Evolutionary conservation across 2,113 vertebrate genomes (phyloP).

Genomic region (Aythya baeri): DNA sequence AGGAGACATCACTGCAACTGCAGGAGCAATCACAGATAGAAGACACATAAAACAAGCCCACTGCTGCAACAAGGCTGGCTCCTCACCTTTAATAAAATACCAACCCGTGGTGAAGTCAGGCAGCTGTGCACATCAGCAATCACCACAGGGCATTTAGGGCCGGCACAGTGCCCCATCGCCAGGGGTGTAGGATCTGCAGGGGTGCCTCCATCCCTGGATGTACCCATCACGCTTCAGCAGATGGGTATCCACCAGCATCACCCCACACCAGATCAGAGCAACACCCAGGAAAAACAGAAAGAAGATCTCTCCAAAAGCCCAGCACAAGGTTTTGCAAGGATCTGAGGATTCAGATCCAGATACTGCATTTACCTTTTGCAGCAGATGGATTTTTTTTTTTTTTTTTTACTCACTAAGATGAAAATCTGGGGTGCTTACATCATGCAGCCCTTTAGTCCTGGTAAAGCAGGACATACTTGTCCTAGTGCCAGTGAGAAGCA

Average conservation of each 20-base stretch:
- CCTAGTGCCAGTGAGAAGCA: not conserved
- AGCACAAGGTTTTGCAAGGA: not conserved
- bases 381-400: not conserved
- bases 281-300: not conserved
- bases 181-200: not conserved
- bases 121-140: not conserved
- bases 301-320: not conserved
- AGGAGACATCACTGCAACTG: rapidly evolving
- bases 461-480: not conserved
- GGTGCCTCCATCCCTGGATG: not conserved
- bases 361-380: not conserved
- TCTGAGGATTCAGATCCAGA: not conserved
- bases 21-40: not conserved
- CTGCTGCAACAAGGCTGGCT: not conserved
- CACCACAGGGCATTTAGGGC: not conserved
- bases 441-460: rapidly evolving
- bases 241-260: rapidly evolving
- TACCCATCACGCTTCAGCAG: rapidly evolving
- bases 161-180: not conserved
- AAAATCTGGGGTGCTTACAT: not conserved
- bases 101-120: rapidly evolving
- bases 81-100: not conserved
- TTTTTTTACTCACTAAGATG: not conserved
- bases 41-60: rapidly evolving
- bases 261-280: not conserved